Evolutionary conservation across 2,113 vertebrate genomes (phyloP).

Genomic region (Reinhardtius hippoglossoides): DNA sequence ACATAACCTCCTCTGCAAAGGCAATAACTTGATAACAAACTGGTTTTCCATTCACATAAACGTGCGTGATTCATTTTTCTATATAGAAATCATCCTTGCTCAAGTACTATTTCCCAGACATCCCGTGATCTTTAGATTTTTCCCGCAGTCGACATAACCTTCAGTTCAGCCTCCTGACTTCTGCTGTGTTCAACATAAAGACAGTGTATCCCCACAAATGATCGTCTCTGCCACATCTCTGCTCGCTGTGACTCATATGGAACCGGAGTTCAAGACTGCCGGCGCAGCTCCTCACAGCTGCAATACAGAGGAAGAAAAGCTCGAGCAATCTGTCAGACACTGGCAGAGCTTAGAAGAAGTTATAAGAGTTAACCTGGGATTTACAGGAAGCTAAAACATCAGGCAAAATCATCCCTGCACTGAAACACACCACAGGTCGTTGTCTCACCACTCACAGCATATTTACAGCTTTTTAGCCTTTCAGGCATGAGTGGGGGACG

Average conservation of each 20-base stretch:
- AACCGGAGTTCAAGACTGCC: conserved; percentile 51
- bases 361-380: conserved; percentile 40
- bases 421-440: conserved; percentile 43
- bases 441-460: conserved; percentile 22
- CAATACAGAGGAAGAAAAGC: conserved; percentile 59
- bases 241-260: conserved; percentile 53
- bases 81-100: neutral
- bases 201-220: conserved; percentile 29
- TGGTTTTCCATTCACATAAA: too few species aligned
- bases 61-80: neutral
- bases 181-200: conserved; percentile 32
- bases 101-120: neutral
- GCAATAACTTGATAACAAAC: neutral
- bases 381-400: conserved; percentile 35
- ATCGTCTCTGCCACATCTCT: conserved; percentile 43
- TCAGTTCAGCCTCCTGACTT: conserved; percentile 20
- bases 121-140: neutral
- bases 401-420: conserved; percentile 1
- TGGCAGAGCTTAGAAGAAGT: conserved; percentile 33
- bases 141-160: neutral
- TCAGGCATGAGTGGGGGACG: conserved; percentile 35
- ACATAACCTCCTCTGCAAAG: too few species aligned
- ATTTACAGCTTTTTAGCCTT: conserved; percentile 58
- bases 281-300: conserved; percentile 54
- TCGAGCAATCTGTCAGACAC: conserved; percentile 56